Evolutionary conservation across 2,888 invertebrate species (phyloP).

Genomic region (Ectropis crepuscularia): DNA sequence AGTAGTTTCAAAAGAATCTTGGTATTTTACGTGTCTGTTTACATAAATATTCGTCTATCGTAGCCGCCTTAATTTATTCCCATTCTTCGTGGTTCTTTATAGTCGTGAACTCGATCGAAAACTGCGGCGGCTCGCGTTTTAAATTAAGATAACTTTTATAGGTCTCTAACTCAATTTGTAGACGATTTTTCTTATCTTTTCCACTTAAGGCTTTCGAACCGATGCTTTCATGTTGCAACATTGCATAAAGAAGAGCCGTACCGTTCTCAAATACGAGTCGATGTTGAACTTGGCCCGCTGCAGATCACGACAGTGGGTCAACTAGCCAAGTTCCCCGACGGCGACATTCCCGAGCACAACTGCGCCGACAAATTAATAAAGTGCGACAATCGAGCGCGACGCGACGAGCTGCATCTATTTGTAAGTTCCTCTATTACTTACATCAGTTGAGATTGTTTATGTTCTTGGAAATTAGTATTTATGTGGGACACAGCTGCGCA

Average conservation of each 20-base stretch:
- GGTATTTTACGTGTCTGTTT: conserved; percentile 30
- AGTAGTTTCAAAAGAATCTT: conserved; percentile 7
- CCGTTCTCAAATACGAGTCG: conserved; percentile 51
- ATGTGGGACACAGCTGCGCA: conserved; percentile 46
- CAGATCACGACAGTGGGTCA: conserved; percentile 62
- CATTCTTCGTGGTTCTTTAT: conserved; percentile 57
- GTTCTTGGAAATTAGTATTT: conserved; percentile 47
- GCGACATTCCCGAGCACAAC: conserved; percentile 49
- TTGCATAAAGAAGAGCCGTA: conserved; percentile 52
- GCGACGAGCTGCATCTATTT: conserved; percentile 39
- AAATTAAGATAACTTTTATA: conserved; percentile 80
- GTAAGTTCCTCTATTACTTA: conserved; percentile 42
- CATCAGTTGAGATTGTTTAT: conserved; percentile 46
- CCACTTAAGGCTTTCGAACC: conserved; percentile 59
- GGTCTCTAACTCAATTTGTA: conserved; percentile 68
- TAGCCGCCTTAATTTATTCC: conserved; percentile 52
- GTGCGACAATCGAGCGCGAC: conserved; percentile 48
- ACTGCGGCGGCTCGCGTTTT: conserved; percentile 60
- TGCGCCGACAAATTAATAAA: conserved; percentile 54
- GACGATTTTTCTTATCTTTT: conserved; percentile 61
- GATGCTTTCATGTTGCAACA: conserved; percentile 65
- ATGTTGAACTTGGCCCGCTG: conserved; percentile 70
- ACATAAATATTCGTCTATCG: conserved; percentile 36
- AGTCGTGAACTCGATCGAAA: conserved; percentile 63
- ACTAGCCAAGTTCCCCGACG: conserved; percentile 50